Evolutionary conservation across 2,113 vertebrate species (phyloP).

Genomic region (Myotis davidii): DNA sequence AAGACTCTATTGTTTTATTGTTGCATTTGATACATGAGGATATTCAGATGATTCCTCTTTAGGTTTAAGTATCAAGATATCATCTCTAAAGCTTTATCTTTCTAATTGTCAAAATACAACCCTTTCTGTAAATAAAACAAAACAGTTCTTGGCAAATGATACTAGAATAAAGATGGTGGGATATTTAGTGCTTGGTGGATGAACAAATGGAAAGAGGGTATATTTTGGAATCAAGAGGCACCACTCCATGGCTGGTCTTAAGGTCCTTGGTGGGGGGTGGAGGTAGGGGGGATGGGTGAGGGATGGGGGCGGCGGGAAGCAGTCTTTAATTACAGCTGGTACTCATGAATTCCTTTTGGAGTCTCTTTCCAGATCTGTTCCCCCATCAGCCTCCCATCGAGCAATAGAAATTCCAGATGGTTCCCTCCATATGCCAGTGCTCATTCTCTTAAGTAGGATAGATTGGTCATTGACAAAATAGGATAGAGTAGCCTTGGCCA

Average conservation of each 20-base stretch:
- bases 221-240: constrained; percentile 63
- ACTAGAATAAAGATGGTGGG: constrained; percentile 43
- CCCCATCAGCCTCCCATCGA: constrained; percentile 77
- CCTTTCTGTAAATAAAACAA: background rate
- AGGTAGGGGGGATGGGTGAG: background rate
- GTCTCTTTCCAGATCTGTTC: constrained; percentile 78
- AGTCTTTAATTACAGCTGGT: constrained; percentile 82
- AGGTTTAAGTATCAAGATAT: background rate
- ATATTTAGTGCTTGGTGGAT: constrained; percentile 74
- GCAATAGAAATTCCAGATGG: constrained; percentile 80
- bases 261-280: constrained; percentile 64
- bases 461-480: constrained; percentile 74
- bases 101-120: constrained; percentile 18
- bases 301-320: background rate
- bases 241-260: constrained; percentile 58
- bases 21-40: background rate
- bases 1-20: background rate
- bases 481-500: background rate
- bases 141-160: background rate
- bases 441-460: constrained; percentile 72
- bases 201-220: constrained; percentile 53
- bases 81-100: constrained; percentile 12
- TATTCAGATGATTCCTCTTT: background rate
- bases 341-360: constrained; percentile 80
- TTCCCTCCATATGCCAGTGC: constrained; percentile 76